A percentile compares a stretch with the other conserved stretches of the same genome.
phyloP scores from a whole-genome alignment of 2,113 vertebrate species.

The Carassius gibelio region DNA sequence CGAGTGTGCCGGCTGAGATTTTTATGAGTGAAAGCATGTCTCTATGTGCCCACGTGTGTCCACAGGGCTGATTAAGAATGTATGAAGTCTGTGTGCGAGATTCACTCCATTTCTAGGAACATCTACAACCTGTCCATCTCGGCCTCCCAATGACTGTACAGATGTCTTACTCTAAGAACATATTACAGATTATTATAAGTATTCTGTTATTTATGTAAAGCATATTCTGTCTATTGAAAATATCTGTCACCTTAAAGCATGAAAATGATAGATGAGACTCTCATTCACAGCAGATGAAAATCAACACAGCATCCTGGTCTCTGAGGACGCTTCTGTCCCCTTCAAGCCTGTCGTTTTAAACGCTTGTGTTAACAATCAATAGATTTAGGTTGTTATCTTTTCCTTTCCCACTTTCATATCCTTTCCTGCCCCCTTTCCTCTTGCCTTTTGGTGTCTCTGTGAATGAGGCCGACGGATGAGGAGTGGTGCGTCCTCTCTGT shows the following conservation, averaged over 20 bases:
- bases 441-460: constrained; percentile 30
- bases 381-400: constrained; percentile 55
- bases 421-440: constrained; percentile 13
- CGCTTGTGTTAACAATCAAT: constrained; percentile 56
- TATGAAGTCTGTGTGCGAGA: constrained; percentile 17
- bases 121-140: background rate
- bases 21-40: background rate
- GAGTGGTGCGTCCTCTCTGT: constrained; percentile 46
- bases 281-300: background rate
- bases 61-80: background rate
- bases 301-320: background rate
- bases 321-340: constrained; percentile 48
- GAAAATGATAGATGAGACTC: background rate
- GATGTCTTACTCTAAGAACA: background rate
- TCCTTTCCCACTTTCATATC: constrained; percentile 53
- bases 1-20: background rate
- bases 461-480: constrained; percentile 63
- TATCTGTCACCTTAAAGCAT: background rate
- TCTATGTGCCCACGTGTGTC: background rate
- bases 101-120: background rate
- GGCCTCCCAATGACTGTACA: background rate
- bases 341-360: constrained; percentile 48
- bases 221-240: background rate
- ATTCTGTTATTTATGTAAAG: background rate
- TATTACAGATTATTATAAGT: background rate